Percentiles rank a stretch among this genome's conserved stretches.
Conservation (phyloP, 2,888 invertebrate species). For the Cephonodes hylas region DNA sequence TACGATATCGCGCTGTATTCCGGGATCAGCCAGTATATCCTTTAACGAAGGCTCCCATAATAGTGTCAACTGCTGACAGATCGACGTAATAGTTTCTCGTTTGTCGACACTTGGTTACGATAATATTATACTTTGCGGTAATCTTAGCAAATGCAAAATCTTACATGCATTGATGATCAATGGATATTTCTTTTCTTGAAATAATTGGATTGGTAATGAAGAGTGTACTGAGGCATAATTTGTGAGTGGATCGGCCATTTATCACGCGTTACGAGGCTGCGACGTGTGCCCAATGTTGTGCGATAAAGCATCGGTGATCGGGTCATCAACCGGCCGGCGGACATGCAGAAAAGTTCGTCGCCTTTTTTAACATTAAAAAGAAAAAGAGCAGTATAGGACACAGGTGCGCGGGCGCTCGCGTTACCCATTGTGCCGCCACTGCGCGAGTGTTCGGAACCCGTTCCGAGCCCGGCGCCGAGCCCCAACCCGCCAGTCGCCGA, state of each 20-base stretch:
- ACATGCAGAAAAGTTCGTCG: constrained; percentile 66
- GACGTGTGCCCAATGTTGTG: not conserved
- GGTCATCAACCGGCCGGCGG: constrained; percentile 64
- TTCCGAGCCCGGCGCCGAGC: constrained; percentile 29
- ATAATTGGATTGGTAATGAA: not conserved
- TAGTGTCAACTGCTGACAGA: no score
- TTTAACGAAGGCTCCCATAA: no score
- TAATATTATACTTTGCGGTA: no score
- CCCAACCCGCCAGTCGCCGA: constrained; percentile 39
- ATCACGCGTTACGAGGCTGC: not conserved
- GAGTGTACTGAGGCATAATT: not conserved
- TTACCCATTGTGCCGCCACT: constrained; percentile 62
- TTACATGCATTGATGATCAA: no score
- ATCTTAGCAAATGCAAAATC: no score
- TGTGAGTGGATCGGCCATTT: not conserved
- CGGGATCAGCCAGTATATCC: no score
- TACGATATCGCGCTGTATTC: no score
- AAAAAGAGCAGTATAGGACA: constrained; percentile 53
- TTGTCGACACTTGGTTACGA: no score
- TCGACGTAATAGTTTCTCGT: no score
- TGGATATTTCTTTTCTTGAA: no score
- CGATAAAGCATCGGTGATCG: constrained; percentile 36
- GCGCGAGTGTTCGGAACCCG: constrained; percentile 48
- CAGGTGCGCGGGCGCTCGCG: constrained; percentile 73
- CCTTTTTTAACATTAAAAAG: constrained; percentile 50